Evolutionary conservation across 2,113 vertebrate species (phyloP).

Genomic region (Nettapus auritus): DNA sequence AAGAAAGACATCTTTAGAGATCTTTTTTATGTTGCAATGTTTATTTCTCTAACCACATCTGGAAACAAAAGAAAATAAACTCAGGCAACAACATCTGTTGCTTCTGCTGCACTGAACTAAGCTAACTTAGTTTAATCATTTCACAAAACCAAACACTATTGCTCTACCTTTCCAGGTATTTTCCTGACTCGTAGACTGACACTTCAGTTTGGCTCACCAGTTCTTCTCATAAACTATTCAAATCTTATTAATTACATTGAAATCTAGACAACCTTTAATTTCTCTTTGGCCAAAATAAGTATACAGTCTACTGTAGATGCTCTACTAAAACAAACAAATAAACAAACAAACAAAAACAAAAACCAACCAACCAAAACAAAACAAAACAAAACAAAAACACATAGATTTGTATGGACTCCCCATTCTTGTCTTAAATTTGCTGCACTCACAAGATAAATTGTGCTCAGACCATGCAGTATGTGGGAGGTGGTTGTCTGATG

Average conservation of each 20-base stretch:
- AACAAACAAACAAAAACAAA: too few species aligned
- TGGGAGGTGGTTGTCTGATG: slow-evolving; percentile 17
- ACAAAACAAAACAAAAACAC: neutral
- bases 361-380: too few species aligned
- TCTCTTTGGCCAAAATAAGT: neutral
- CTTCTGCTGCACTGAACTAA: slow-evolving; percentile 71
- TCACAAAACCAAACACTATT: neutral
- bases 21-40: slow-evolving; percentile 13
- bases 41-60: slow-evolving; percentile 60
- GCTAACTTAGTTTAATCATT: slow-evolving; percentile 69
- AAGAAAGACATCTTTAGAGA: neutral
- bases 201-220: neutral
- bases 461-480: neutral
- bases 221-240: neutral
- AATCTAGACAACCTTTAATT: neutral
- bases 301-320: neutral
- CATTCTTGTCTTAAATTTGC: neutral
- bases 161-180: slow-evolving; percentile 46
- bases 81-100: slow-evolving; percentile 63
- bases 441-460: neutral
- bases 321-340: too few species aligned
- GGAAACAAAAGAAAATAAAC: slow-evolving; percentile 67
- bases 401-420: neutral
- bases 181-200: slow-evolving; percentile 14
- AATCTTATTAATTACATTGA: neutral